These are phyloP conservation scores for Pomatostomus ruficeps DNA, from an alignment of 2,113 vertebrate species.

Conservation along the genomic window DNA sequence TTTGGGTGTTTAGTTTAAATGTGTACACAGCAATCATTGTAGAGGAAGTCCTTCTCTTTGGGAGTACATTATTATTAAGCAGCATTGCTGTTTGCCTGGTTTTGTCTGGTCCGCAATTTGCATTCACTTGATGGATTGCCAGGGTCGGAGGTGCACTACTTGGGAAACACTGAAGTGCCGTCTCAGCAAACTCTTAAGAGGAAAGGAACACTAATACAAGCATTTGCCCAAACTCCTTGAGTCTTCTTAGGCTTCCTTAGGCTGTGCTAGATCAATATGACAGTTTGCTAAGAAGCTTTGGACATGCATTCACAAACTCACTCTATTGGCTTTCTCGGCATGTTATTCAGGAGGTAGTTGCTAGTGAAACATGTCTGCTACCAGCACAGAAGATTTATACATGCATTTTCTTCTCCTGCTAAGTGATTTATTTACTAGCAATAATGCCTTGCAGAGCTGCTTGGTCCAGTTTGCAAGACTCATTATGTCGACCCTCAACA, in stretches of 20 bases:
- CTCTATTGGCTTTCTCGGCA: constrained; percentile 43
- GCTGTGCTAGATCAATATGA: constrained; percentile 78
- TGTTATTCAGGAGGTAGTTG: constrained; percentile 40
- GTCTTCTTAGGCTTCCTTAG: constrained; percentile 60
- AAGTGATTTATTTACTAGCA: constrained; percentile 67
- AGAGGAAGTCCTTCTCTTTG: constrained; percentile 67
- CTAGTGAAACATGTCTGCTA: constrained; percentile 47
- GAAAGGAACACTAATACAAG: constrained; percentile 65
- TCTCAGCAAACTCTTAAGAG: constrained; percentile 79
- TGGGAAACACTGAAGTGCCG: constrained; percentile 80
- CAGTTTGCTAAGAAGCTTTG: constrained; percentile 70
- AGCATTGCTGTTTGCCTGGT: constrained; percentile 78
- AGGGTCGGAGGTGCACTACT: constrained; percentile 80
- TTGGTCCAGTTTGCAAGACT: constrained; percentile 59
- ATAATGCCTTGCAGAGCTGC: constrained; percentile 56
- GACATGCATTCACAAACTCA: constrained; percentile 61
- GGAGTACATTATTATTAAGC: constrained; percentile 74
- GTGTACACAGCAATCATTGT: constrained; percentile 78
- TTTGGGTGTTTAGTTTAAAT: constrained; percentile 71
- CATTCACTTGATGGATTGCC: constrained; percentile 81
- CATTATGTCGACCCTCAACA: constrained; percentile 56
- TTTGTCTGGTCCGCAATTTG: constrained; percentile 80
- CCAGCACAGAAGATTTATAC: constrained; percentile 54
- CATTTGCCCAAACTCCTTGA: constrained; percentile 77
- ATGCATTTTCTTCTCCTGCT: constrained; percentile 54